Evolutionary conservation across 2,113 vertebrate genomes (phyloP), one percentile per base, ranked within the genome.

Genomic region (Scytalopus superciliaris): DNA sequence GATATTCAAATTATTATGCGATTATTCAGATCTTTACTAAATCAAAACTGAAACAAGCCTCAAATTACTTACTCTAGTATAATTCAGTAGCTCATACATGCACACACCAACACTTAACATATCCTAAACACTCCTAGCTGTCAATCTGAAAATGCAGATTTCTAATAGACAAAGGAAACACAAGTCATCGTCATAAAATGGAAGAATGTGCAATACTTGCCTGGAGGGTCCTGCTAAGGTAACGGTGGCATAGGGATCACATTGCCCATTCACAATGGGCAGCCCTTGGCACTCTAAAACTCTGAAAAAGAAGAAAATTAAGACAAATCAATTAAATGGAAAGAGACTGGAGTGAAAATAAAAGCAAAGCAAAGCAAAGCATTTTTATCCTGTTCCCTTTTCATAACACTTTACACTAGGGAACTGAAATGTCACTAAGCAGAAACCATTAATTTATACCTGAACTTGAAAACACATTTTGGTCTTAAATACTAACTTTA

Each of bases 201-300:
- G 59, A 67, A 93, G 53, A 28, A 60, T 1, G 8, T 49, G 33
- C 53, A 66, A 3, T 27, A 98, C 98, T 98, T 96, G 98, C 99
- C 99, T 99, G 97, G 98, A 99, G 12, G 99, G 99, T 67, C 99
- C 99, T 22, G 98, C 97, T 94, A 99, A 97, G 12, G 99, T 99
- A 87, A 99, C 99, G 0, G 98, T 99, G 90, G 99, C 99, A 0
- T 99, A 99, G 30, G 99, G 99, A 93, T 99, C 99, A 56, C 99
- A 99, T 53, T 99, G 99, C 31, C 99, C 99, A 0, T 99, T 99
- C 91, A 99, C 99, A 30, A 99, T 99, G 15, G 99, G 99, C 47
- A 99, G 98, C 63, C 99, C 99, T 95, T 99, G 98, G 98, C 99
- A 99, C 98, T 99, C 99, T 75, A 99, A 90, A 96, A 99, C 99